These are phyloP conservation scores for Itoplectis maculator DNA, from an alignment of 2,888 invertebrate species.

Conservation along the genomic window DNA sequence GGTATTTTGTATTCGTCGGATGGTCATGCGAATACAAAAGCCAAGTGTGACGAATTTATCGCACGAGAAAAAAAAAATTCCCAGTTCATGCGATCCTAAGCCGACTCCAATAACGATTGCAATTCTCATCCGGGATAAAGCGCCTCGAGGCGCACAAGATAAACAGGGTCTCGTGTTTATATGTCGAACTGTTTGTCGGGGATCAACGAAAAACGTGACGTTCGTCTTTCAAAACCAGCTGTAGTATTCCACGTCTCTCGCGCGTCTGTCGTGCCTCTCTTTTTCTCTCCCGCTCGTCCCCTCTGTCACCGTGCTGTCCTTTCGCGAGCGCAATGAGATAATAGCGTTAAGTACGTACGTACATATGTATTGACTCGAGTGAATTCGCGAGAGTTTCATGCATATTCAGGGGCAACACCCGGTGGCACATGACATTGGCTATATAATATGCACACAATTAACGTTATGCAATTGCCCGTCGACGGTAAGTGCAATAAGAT, in stretches of 20 bases:
- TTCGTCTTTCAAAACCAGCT: constrained; percentile 27
- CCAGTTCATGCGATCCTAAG: neutral
- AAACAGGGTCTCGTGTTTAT: constrained; percentile 26
- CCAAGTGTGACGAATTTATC: neutral
- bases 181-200: constrained; percentile 24
- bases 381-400: constrained; percentile 14
- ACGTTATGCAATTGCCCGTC: constrained; percentile 10
- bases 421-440: neutral
- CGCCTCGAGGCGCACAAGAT: neutral
- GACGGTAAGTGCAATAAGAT: neutral
- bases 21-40: neutral
- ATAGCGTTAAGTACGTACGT: constrained; percentile 21
- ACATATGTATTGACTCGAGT: neutral
- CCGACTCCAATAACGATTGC: neutral
- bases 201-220: constrained; percentile 33
- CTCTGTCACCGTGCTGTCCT: too few species aligned
- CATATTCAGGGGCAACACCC: constrained; percentile 15
- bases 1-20: neutral
- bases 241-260: constrained; percentile 25
- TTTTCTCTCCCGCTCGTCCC: neutral
- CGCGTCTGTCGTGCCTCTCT: neutral
- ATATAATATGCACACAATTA: neutral
- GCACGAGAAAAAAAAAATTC: neutral
- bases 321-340: constrained; percentile 25
- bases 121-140: constrained; percentile 25